These are phyloP conservation scores for Pyrocoelia pectoralis DNA, from an alignment of 2,888 invertebrate genomes.

Conservation along the genomic window DNA sequence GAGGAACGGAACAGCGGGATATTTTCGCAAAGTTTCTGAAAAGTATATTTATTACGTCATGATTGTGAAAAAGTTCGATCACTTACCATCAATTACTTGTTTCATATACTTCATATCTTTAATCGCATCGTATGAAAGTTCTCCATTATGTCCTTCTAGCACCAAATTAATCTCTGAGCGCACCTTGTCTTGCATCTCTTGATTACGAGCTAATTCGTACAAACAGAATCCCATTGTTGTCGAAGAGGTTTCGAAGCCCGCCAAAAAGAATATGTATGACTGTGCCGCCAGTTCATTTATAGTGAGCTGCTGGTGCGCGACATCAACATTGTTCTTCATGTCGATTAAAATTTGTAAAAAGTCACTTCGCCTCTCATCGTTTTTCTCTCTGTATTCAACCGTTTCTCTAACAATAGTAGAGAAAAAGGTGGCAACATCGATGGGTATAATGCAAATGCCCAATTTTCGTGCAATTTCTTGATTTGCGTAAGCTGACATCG, in stretches of 20 bases:
- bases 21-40: constrained; percentile 34
- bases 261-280: constrained; percentile 49
- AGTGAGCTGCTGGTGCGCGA: neutral
- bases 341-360: constrained; percentile 62
- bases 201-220: constrained; percentile 62
- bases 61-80: too few relatives aligned
- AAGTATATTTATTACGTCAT: constrained; percentile 11
- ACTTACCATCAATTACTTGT: constrained; percentile 56
- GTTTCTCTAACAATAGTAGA: neutral
- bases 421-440: constrained; percentile 6
- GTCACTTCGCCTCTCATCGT: neutral
- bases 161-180: constrained; percentile 58
- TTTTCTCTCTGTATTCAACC: constrained; percentile 9
- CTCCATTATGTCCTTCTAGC: constrained; percentile 52
- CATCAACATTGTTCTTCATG: constrained; percentile 44
- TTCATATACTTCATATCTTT: constrained; percentile 62
- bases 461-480: constrained; percentile 53
- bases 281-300: constrained; percentile 43
- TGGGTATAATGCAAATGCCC: constrained; percentile 57
- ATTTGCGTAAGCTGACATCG: neutral
- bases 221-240: constrained; percentile 59
- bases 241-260: constrained; percentile 57
- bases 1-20: constrained; percentile 29
- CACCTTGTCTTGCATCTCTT: constrained; percentile 57
- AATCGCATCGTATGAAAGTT: constrained; percentile 60